Base-by-base conservation (phyloP, 2,888 invertebrate species). In the Acronicta psi region DNA sequence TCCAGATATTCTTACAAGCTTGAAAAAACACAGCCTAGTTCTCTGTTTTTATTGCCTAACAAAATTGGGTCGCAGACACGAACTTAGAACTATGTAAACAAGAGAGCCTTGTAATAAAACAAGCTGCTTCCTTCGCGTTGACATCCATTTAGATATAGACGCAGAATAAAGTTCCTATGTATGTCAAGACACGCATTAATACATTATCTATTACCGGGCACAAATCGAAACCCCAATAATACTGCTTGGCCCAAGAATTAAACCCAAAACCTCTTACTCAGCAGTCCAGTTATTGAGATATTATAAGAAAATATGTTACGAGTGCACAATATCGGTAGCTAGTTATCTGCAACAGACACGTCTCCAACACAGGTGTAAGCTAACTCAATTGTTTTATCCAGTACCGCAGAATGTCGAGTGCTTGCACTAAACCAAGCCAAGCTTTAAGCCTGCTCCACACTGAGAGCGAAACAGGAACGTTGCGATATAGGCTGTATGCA, bases 361-460 rank as follows among this genome's bases (percentile, higher is more conserved):
- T 47, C 29, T 29, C 36, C 23, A 2, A 42, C 46, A 42, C 64
- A 69, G 67, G 64, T 64, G 50, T n/a, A n/a, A 57, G 57, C 46
- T 67, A 67, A 67, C 50, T 54, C 50, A 46, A 57, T 69, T 69
- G 50, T 64, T 64, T 51, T 68, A 58, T 45, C 38, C n/a, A 23
- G 18, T 38, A 47, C 50, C 54, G 13, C 59, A 64, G 25, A 53
- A 34, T 41, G 20, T 11, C 38, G 54, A 55, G 47, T 31, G 36
- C 52, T 55, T 45, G 50, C 49, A 68, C 53, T 63, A 43, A 53
- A 57, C 52, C 9, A 40, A 34, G 34, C 34, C 34, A n/a, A 34
- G 38, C 43, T 42, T 42, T 37, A 46, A 11, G 36, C 10, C 20
- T 37, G 0, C 6, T 3, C 8, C 14, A 38, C 31, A 60, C 31